phyloP scores from a whole-genome alignment of 2,888 invertebrate species.

The Hirtodrosophila confusa region DNA sequence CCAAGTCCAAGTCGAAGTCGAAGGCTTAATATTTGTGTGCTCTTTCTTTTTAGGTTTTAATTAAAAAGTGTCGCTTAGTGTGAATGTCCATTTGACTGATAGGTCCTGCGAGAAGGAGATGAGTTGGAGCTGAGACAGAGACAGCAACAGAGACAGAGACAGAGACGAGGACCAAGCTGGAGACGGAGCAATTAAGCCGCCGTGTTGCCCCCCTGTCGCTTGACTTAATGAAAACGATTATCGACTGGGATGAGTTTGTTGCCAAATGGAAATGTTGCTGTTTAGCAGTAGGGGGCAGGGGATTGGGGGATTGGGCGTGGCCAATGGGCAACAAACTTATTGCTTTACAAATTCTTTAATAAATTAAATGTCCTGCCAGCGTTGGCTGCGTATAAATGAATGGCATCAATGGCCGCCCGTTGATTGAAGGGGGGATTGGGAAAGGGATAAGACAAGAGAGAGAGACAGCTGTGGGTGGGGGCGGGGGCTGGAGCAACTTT shows the following conservation, averaged over 20 bases:
- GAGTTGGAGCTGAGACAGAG: background rate
- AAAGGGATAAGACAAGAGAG: slow-evolving; percentile 10
- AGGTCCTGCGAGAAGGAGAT: slow-evolving; percentile 18
- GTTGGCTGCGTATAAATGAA: slow-evolving; percentile 33
- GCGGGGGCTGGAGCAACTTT: slow-evolving; percentile 44
- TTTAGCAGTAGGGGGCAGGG: slow-evolving; percentile 1
- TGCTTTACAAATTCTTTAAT: slow-evolving; percentile 79
- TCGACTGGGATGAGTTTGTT: slow-evolving; percentile 51
- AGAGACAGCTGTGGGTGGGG: background rate
- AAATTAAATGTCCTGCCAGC: slow-evolving; percentile 71
- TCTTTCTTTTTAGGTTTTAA: slow-evolving; percentile 69
- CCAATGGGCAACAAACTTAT: slow-evolving; percentile 64
- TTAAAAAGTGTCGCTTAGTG: slow-evolving; percentile 78
- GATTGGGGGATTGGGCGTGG: slow-evolving; percentile 23
- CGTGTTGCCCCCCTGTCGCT: slow-evolving; percentile 50
- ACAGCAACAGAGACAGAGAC: background rate
- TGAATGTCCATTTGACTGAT: slow-evolving; percentile 75
- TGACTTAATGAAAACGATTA: slow-evolving; percentile 77
- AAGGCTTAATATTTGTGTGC: slow-evolving; percentile 51
- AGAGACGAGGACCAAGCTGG: background rate
- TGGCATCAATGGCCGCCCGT: slow-evolving; percentile 47
- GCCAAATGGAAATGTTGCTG: slow-evolving; percentile 29
- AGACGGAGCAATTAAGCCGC: slow-evolving; percentile 66
- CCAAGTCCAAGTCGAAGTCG: background rate
- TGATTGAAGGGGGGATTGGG: slow-evolving; percentile 36